phyloP scores from a whole-genome alignment of 2,113 vertebrate species.

The Phocoena phocoena region DNA sequence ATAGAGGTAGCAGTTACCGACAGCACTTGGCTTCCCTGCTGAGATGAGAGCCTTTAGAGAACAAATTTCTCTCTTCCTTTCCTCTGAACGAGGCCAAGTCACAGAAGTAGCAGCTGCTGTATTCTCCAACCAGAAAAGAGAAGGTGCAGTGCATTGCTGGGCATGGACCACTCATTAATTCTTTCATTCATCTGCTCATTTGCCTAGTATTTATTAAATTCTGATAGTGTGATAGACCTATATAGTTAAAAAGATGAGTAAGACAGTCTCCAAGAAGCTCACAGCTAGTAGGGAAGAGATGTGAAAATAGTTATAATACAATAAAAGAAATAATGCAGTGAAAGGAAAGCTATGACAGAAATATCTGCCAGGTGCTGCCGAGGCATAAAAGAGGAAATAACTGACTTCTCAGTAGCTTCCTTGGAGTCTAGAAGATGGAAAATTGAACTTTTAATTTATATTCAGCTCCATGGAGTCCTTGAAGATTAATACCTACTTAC shows the following conservation, averaged over 20 bases:
- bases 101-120: not conserved
- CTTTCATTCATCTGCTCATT: not conserved
- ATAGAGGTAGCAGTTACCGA: not conserved
- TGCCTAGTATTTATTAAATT: not conserved
- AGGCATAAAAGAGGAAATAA: not conserved
- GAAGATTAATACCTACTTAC: not conserved
- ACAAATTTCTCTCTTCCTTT: not conserved
- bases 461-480: not conserved
- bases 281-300: not conserved
- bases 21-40: not conserved
- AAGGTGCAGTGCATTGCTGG: not conserved
- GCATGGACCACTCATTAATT: not conserved
- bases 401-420: not conserved
- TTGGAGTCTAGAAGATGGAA: not conserved
- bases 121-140: not conserved
- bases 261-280: not conserved
- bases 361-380: not conserved
- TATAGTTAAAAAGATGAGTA: not conserved
- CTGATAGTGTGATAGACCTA: not conserved
- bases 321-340: not conserved
- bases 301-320: not conserved
- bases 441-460: not conserved
- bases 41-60: not conserved
- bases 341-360: not conserved
- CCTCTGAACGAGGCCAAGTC: not conserved